These are phyloP conservation scores for Callocephalon fimbriatum DNA, from an alignment of 2,113 vertebrate genomes.

Conservation along the genomic window DNA sequence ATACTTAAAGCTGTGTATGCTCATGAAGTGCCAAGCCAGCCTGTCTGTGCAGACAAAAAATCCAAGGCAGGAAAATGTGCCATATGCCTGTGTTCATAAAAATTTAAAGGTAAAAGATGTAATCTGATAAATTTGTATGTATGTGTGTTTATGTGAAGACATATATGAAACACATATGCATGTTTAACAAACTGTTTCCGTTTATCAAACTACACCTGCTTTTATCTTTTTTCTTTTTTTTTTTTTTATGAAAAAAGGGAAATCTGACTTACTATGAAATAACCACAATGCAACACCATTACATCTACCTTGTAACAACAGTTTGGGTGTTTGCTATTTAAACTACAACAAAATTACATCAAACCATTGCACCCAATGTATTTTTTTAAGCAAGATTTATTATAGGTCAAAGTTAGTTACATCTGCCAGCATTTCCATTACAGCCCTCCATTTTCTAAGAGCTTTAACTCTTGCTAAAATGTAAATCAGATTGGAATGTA, in stretches of 20 bases:
- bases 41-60: constrained; percentile 65
- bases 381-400: constrained; percentile 28
- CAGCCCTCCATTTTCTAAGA: constrained; percentile 26
- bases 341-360: not conserved
- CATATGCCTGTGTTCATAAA: constrained; percentile 82
- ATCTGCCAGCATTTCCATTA: constrained; percentile 17
- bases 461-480: constrained; percentile 38
- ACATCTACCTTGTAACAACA: constrained; percentile 12
- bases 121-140: constrained; percentile 76
- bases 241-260: not conserved
- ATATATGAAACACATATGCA: constrained; percentile 38
- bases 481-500: constrained; percentile 47
- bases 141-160: constrained; percentile 70
- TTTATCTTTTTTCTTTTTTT: constrained; percentile 13
- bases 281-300: constrained; percentile 24
- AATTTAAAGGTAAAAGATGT: constrained; percentile 85
- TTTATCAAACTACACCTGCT: constrained; percentile 53
- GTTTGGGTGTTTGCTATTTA: constrained; percentile 4
- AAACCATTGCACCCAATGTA: not conserved
- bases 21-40: constrained; percentile 74
- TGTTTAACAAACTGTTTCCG: constrained; percentile 44
- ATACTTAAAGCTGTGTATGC: constrained; percentile 80
- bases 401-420: not conserved
- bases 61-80: constrained; percentile 69
- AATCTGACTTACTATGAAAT: constrained; percentile 7